A percentile compares a stretch with the other conserved stretches of the same genome.
Conservation (phyloP, 1,140 invertebrate genomes). For the Cepaea nemoralis region DNA sequence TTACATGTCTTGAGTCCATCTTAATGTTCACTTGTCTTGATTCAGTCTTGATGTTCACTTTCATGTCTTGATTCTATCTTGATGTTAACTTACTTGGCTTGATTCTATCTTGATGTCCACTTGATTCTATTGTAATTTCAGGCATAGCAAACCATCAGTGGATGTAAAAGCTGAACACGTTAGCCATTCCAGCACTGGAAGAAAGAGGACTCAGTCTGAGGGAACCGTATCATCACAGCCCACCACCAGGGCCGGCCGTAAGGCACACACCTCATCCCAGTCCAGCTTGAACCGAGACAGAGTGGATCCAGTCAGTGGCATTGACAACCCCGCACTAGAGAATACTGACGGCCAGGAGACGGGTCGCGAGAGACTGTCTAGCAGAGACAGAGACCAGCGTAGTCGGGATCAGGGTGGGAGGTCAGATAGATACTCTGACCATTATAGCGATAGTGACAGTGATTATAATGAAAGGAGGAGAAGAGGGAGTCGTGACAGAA, state of each 20-base stretch:
- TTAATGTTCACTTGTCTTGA: too few relatives aligned
- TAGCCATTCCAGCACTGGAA: neutral
- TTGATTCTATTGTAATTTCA: too few relatives aligned
- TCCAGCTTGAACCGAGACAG: conserved; percentile 14
- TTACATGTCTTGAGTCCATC: too few relatives aligned
- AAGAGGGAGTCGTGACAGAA: neutral
- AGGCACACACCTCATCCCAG: neutral
- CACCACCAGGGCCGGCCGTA: neutral
- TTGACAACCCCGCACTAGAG: conserved; percentile 2
- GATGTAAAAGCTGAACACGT: conserved; percentile 1
- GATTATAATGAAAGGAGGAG: neutral
- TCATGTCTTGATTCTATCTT: too few relatives aligned
- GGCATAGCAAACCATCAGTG: neutral
- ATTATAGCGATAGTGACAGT: neutral
- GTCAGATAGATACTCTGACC: neutral
- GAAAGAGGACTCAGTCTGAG: neutral
- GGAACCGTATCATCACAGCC: neutral
- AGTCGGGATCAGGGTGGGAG: neutral
- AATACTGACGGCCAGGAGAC: neutral
- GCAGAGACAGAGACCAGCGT: conserved; percentile 7
- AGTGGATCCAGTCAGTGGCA: neutral
- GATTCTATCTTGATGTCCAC: too few relatives aligned
- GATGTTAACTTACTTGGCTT: too few relatives aligned
- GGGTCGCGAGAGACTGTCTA: neutral
- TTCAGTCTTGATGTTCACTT: too few relatives aligned